These are phyloP conservation scores for Geotrupes spiniger DNA, from an alignment of 2,888 invertebrate species.

Conservation along the genomic window DNA sequence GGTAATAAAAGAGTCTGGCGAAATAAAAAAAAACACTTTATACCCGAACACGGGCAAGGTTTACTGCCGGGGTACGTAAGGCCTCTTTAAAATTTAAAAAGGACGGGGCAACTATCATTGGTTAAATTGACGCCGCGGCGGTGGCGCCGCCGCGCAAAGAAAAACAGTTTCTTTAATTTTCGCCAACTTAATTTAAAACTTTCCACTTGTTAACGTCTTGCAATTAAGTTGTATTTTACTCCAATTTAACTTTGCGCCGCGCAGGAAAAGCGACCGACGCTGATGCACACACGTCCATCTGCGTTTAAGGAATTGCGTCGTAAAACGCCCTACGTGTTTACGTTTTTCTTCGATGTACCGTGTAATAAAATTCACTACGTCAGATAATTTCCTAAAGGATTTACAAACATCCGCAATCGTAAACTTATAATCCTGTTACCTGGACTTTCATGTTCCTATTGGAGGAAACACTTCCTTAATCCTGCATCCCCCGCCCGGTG, in stretches of 20 bases:
- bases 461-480: slow-evolving; percentile 19
- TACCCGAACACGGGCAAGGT: slow-evolving; percentile 39
- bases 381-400: slow-evolving; percentile 32
- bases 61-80: slow-evolving; percentile 35
- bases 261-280: neutral
- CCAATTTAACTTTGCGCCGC: slow-evolving; percentile 14
- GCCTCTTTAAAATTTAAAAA: slow-evolving; percentile 39
- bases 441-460: slow-evolving; percentile 23
- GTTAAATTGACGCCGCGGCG: slow-evolving; percentile 4
- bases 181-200: slow-evolving; percentile 21
- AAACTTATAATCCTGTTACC: slow-evolving; percentile 33
- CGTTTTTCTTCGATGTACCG: slow-evolving; percentile 4
- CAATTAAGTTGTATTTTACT: slow-evolving; percentile 22
- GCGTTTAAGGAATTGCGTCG: neutral
- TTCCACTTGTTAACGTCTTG: slow-evolving; percentile 22
- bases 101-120: slow-evolving; percentile 33
- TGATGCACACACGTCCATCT: neutral
- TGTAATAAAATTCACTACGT: slow-evolving; percentile 30
- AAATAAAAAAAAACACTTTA: slow-evolving; percentile 41
- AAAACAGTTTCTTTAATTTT: slow-evolving; percentile 16
- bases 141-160: neutral
- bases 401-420: slow-evolving; percentile 32
- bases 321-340: slow-evolving; percentile 16
- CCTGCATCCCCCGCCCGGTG: slow-evolving; percentile 9
- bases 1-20: slow-evolving; percentile 32